Evolutionary conservation across 2,797 vertebrate species (phyloP).

Genomic region (Discoglossus pictus): DNA sequence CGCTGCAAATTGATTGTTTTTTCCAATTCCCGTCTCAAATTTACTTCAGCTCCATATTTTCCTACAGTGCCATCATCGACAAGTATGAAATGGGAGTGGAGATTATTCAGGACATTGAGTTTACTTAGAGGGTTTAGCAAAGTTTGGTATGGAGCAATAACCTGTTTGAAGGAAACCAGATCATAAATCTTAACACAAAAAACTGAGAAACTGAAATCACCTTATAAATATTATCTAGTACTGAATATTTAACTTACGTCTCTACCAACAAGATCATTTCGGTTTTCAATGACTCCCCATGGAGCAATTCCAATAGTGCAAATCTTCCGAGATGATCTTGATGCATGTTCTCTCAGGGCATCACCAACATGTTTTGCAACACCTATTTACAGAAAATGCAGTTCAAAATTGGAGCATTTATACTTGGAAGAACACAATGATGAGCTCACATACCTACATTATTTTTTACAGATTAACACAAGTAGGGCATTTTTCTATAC

Average conservation of each 20-base stretch:
- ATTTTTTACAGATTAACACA: no score
- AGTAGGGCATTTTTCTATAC: no score
- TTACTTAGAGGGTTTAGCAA: constrained; percentile 96
- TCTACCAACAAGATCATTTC: constrained; percentile 95
- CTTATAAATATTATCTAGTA: background rate
- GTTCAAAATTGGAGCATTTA: background rate
- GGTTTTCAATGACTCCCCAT: constrained; percentile 98
- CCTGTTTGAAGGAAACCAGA: no score
- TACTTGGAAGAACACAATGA: no score
- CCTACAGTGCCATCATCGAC: constrained; percentile 98
- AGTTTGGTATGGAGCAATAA: constrained; percentile 94
- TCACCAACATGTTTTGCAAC: constrained; percentile 98
- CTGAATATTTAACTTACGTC: constrained; percentile 79
- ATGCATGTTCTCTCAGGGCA: constrained; percentile 93
- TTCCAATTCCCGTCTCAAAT: constrained; percentile 90
- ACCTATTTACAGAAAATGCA: constrained; percentile 65
- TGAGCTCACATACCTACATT: no score
- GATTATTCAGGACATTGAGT: constrained; percentile 93
- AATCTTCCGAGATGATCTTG: constrained; percentile 95
- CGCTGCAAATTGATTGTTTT: constrained; percentile 96
- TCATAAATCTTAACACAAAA: constrained; percentile 68
- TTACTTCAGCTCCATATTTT: constrained; percentile 93
- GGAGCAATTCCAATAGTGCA: constrained; percentile 96
- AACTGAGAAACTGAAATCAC: constrained; percentile 37
- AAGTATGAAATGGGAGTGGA: constrained; percentile 97